Evolutionary conservation across 2,797 vertebrate genomes (phyloP).

Genomic region (Siniperca undulata): DNA sequence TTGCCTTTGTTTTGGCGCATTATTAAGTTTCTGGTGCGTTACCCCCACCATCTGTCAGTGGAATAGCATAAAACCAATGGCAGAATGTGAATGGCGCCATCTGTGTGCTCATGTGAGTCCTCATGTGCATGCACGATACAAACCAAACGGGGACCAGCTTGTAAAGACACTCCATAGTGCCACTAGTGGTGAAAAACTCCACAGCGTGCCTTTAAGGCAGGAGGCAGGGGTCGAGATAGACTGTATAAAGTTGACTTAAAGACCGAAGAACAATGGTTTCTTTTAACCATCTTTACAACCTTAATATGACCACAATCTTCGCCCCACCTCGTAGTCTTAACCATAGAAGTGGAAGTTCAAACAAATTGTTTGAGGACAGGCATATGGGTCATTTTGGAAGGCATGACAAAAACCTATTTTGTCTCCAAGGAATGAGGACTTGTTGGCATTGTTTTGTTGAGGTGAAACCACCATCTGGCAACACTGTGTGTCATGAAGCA

Average conservation of each 20-base stretch:
- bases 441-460: background rate
- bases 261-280: too few species aligned
- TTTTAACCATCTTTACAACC: background rate
- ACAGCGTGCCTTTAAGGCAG: background rate
- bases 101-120: background rate
- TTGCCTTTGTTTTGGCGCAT: background rate
- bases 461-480: constrained; percentile 42
- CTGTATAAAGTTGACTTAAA: background rate
- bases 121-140: background rate
- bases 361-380: background rate
- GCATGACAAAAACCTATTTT: background rate
- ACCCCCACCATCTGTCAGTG: background rate
- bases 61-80: background rate
- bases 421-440: background rate
- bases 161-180: too few species aligned
- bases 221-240: background rate
- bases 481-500: constrained; percentile 28
- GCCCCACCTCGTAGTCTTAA: background rate
- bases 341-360: background rate
- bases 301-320: background rate
- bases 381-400: background rate
- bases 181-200: background rate
- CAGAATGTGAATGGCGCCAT: background rate
- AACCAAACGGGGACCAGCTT: background rate
- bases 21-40: background rate